These are phyloP conservation scores for Podarcis raffonei DNA, from an alignment of 2,113 vertebrate species.

Conservation along the genomic window DNA sequence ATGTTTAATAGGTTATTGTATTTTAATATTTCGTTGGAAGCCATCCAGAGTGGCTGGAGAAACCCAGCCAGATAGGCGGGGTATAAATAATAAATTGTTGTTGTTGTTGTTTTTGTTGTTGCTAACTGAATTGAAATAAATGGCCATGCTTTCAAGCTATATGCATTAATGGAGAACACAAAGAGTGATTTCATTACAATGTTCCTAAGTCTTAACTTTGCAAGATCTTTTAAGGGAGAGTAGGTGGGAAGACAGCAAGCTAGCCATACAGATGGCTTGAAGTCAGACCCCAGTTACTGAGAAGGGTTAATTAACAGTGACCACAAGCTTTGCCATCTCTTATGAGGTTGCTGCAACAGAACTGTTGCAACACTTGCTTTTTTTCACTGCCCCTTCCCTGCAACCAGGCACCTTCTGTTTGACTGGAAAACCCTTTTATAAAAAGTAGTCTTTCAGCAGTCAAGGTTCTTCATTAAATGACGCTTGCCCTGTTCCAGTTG, in stretches of 20 bases:
- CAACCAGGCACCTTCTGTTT: not conserved
- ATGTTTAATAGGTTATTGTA: too few species aligned
- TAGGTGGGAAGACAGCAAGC: too few species aligned
- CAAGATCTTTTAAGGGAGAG: not conserved
- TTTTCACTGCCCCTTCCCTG: not conserved
- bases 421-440: not conserved
- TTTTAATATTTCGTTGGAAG: too few species aligned
- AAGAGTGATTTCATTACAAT: not conserved
- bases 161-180: not conserved
- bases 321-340: not conserved
- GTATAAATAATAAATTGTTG: too few species aligned
- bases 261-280: not conserved
- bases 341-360: not conserved
- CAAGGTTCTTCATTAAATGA: not conserved
- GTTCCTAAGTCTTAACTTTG: not conserved
- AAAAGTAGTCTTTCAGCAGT: not conserved
- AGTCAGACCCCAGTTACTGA: too few species aligned
- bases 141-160: not conserved
- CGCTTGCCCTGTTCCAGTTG: not conserved
- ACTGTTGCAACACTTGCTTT: not conserved
- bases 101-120: not conserved
- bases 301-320: not conserved
- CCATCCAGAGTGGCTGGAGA: too few species aligned
- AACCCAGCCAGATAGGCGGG: too few species aligned
- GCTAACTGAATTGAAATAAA: not conserved